phyloP scores from a whole-genome alignment of 2,797 vertebrate genomes.

The Peromyscus aztecus region DNA sequence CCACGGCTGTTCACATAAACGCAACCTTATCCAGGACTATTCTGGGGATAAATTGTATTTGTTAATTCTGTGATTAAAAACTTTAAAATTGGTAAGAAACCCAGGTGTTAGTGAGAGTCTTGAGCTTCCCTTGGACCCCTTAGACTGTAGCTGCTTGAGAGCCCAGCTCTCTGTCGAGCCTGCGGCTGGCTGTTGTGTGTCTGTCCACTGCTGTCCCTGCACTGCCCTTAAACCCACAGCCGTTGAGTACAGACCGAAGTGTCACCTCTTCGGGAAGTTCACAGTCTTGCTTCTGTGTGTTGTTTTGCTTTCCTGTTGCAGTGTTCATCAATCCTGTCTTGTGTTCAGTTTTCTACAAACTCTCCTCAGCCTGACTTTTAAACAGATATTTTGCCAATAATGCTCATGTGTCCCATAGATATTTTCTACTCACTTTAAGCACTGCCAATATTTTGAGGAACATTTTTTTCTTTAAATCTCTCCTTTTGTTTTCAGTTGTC shows the following conservation, averaged over 20 bases:
- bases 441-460: neutral
- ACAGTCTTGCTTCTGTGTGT: neutral
- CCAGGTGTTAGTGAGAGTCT: neutral
- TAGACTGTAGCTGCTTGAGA: neutral
- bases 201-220: neutral
- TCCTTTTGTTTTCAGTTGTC: neutral
- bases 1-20: neutral
- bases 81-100: neutral
- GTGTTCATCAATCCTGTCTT: neutral
- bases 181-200: neutral
- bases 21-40: neutral
- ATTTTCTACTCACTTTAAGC: constrained; percentile 14
- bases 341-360: neutral
- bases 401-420: neutral
- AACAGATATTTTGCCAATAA: neutral
- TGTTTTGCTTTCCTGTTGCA: neutral
- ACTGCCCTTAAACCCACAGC: neutral
- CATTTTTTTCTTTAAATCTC: neutral
- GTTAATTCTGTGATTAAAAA: constrained; percentile 9
- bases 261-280: neutral
- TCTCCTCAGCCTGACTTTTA: neutral
- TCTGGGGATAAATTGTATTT: neutral
- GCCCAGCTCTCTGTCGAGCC: neutral
- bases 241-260: neutral
- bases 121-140: neutral